phyloP scores from a whole-genome alignment of 2,797 vertebrate species.

The Trachops cirrhosus region DNA sequence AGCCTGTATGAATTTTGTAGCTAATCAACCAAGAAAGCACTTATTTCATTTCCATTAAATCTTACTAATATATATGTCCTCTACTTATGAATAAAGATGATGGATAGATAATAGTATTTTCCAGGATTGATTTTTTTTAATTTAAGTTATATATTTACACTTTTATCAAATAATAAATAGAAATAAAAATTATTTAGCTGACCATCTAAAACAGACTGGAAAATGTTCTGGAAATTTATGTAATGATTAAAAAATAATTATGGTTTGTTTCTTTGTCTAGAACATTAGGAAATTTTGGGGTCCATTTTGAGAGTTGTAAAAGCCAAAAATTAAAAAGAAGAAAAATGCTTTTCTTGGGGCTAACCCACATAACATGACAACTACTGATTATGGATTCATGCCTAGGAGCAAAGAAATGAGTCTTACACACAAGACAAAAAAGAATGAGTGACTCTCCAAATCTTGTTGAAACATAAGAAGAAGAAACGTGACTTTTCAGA shows the following conservation, averaged over 20 bases:
- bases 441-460: constrained; percentile 49
- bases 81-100: constrained; percentile 64
- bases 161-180: constrained; percentile 47
- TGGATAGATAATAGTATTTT: constrained; percentile 45
- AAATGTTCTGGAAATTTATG: constrained; percentile 66
- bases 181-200: constrained; percentile 63
- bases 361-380: background rate
- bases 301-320: constrained; percentile 53
- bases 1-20: constrained; percentile 69
- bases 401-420: background rate
- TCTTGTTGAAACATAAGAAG: constrained; percentile 57
- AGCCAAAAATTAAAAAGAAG: constrained; percentile 52
- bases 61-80: background rate
- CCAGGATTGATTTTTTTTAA: constrained; percentile 56
- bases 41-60: constrained; percentile 56
- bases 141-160: constrained; percentile 51
- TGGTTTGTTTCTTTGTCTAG: constrained; percentile 65
- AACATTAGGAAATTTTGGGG: constrained; percentile 49
- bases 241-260: constrained; percentile 62
- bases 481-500: constrained; percentile 23
- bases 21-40: constrained; percentile 65
- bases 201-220: constrained; percentile 50
- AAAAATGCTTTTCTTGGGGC: constrained; percentile 48
- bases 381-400: background rate
- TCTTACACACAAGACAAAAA: constrained; percentile 58